Base-by-base conservation (phyloP, 1,140 invertebrate species). In the Zelostemma sp. region DNA sequence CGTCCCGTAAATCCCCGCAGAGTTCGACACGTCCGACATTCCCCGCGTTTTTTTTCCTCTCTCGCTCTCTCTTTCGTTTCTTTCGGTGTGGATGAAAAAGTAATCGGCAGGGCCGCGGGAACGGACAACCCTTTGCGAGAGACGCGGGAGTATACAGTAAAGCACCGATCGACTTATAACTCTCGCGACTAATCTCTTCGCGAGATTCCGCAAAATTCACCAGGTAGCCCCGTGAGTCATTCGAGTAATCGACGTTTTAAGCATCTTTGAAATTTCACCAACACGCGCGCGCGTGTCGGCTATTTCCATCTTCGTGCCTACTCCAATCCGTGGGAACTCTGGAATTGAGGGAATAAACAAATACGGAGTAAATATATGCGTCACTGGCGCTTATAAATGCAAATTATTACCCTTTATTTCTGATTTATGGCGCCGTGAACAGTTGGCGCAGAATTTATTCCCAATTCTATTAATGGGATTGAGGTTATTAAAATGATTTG, bases 21-120 rank as follows among this genome's bases (percentile, higher is more conserved):
- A 77, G 75, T 85, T 85, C 83, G 84, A 85, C 82, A 85, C 81
- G n/a, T n/a, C 75, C 81, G 76, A 81, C 82, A 85, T 84, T 81
- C 80, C 57, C 76, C 72, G 66, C 69, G 62, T 75, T 81, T 80
- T 78, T 81, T 70, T 74, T 62, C 59, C 47, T 57, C 45, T 35
- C 56, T 48, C 46, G 45, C 58, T 14, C 56, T 72, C 63, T 51
- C 61, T 50, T 62, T 38, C 35, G 43, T 17, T 31, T 25, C 45
- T 51, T 59, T 71, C 63, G 40, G 38, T 63, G 28, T 21, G 50
- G 77, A 80, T 83, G 80, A n/a, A 78, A 80, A 83, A 81, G 81
- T 82, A 82, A 81, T 80, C 80, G 72, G 64, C 19, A 64, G 71
- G 49, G 41, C 31, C 50, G 41, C 40, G 11, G 51, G 43, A 69